These are phyloP conservation scores for Rhagium mordax DNA, from an alignment of 2,888 invertebrate genomes.

Conservation along the genomic window DNA sequence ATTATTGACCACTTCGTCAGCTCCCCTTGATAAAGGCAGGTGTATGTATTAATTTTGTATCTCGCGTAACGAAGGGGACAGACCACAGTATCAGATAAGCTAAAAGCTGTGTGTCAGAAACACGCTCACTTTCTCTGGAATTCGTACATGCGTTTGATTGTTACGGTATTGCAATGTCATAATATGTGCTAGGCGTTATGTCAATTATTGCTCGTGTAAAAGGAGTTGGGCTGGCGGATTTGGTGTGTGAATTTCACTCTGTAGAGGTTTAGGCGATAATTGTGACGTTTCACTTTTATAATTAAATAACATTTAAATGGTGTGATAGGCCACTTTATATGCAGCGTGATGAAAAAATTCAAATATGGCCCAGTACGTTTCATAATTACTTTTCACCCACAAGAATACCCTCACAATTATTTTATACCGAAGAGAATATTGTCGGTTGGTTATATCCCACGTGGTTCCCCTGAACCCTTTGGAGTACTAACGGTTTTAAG, in stretches of 20 bases:
- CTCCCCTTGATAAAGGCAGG: slow-evolving; percentile 64
- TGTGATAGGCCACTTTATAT: not conserved
- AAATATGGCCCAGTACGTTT: not conserved
- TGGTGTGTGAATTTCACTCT: slow-evolving; percentile 12
- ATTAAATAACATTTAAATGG: not conserved
- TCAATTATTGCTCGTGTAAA: slow-evolving; percentile 10
- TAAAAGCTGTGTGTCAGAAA: not conserved
- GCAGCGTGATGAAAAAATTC: not conserved
- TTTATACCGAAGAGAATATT: too few species aligned
- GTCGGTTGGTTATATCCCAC: too few species aligned
- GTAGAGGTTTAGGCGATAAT: not conserved
- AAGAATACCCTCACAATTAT: too few species aligned
- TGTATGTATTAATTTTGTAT: slow-evolving; percentile 52
- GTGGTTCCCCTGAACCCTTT: too few species aligned
- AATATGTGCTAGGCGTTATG: slow-evolving; percentile 19
- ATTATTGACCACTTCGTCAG: slow-evolving; percentile 64
- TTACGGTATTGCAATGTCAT: slow-evolving; percentile 9
- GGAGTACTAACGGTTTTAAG: too few species aligned
- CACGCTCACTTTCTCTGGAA: slow-evolving; percentile 26
- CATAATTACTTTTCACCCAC: too few species aligned
- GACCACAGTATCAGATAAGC: slow-evolving; percentile 11
- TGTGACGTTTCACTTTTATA: not conserved
- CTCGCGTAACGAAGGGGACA: slow-evolving; percentile 43
- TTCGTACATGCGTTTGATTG: slow-evolving; percentile 8
- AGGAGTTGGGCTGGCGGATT: slow-evolving; percentile 2